phyloP scores from a whole-genome alignment of 1,140 invertebrate genomes.

The Triops longicaudatus region DNA sequence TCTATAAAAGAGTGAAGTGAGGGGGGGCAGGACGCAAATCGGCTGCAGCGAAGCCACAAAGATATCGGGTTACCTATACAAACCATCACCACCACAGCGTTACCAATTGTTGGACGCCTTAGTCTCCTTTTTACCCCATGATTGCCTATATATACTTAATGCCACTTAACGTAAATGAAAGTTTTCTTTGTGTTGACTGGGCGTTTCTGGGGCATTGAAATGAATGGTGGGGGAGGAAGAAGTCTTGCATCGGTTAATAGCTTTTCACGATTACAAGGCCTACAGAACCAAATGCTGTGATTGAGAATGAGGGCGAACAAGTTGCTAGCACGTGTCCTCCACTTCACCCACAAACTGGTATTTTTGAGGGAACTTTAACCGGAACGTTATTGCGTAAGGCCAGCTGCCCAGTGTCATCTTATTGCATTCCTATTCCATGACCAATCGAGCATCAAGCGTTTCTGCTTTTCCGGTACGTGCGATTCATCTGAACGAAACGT shows the following conservation, averaged over 20 bases:
- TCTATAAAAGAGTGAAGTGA: neutral
- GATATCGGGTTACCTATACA: slow-evolving; percentile 12
- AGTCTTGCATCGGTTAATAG: neutral
- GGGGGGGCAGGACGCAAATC: neutral
- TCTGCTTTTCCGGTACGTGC: neutral
- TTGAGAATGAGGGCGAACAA: neutral
- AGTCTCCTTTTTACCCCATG: neutral
- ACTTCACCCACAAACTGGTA: neutral
- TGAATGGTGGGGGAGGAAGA: neutral
- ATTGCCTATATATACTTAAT: slow-evolving; percentile 13
- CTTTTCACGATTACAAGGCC: neutral
- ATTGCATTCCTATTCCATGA: slow-evolving; percentile 7
- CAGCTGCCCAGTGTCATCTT: neutral
- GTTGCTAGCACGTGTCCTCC: neutral
- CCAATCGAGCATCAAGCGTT: neutral
- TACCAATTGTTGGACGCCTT: slow-evolving; percentile 4
- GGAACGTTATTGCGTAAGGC: neutral
- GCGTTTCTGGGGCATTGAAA: neutral
- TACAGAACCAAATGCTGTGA: neutral
- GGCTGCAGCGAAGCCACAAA: neutral
- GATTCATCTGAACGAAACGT: no score
- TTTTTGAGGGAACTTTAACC: neutral
- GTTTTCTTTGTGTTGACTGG: neutral
- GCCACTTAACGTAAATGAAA: neutral
- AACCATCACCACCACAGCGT: slow-evolving; percentile 9